A percentile compares a stretch with the other conserved stretches of the same genome.
Conservation (phyloP, 2,888 invertebrate species). For the Seira sanloemensis region DNA sequence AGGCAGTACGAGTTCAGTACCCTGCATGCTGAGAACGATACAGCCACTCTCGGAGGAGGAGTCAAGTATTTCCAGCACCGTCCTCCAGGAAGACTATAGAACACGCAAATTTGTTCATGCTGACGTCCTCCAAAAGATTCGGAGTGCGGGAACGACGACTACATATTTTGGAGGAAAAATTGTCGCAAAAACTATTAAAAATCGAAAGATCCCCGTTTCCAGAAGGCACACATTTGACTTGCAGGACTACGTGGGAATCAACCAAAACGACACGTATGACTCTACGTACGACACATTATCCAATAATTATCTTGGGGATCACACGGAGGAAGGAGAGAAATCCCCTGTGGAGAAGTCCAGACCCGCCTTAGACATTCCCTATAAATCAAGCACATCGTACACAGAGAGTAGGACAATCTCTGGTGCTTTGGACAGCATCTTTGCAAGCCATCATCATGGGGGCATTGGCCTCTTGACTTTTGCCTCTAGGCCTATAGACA, state of each 20-base stretch:
- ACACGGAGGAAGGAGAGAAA: conserved; percentile 30
- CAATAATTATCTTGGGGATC: conserved; percentile 42
- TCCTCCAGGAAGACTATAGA: conserved; percentile 60
- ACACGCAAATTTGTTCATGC: conserved; percentile 76
- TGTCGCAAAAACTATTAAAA: conserved; percentile 76
- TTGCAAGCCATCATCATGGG: conserved; percentile 29
- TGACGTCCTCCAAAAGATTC: conserved; percentile 89
- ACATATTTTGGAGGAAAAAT: conserved; percentile 93
- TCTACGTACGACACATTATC: neutral
- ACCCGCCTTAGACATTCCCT: conserved; percentile 63
- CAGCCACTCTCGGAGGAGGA: conserved; percentile 67
- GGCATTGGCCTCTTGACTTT: conserved; percentile 47
- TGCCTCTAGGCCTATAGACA: conserved; percentile 63
- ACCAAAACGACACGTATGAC: conserved; percentile 33
- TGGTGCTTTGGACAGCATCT: conserved; percentile 62
- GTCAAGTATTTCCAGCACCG: conserved; percentile 33
- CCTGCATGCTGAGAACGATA: conserved; percentile 58
- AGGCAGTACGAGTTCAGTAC: conserved; percentile 53
- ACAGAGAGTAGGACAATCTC: conserved; percentile 47
- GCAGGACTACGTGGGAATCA: conserved; percentile 63
- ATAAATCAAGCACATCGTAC: conserved; percentile 44
- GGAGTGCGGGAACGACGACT: conserved; percentile 91
- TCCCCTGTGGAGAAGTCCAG: conserved; percentile 23
- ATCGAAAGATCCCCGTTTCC: conserved; percentile 66
- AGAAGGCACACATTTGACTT: conserved; percentile 69